Conservation (phyloP, 23 tunicate species). For the Styela clava region DNA sequence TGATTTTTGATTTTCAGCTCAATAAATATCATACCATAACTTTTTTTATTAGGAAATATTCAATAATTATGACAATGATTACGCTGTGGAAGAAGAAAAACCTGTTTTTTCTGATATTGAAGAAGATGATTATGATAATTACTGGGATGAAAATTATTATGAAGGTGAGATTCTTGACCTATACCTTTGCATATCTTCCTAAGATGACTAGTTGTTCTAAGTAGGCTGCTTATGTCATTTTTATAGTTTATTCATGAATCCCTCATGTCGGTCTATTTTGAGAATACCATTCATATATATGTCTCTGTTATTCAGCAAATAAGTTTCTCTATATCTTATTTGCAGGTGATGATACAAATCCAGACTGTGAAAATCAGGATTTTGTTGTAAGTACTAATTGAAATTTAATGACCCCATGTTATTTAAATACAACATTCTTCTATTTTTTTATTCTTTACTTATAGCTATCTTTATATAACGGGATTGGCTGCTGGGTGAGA, state of each 20-base stretch:
- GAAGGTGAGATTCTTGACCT: not conserved
- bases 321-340: too few relatives aligned
- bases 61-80: constrained; percentile 45
- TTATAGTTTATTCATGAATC: too few relatives aligned
- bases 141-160: constrained; percentile 19
- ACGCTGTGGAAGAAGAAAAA: constrained; percentile 46
- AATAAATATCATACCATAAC: not conserved
- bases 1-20: too few relatives aligned
- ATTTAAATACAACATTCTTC: too few relatives aligned
- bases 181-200: not conserved
- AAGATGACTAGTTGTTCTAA: not conserved
- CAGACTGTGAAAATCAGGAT: constrained; percentile 78
- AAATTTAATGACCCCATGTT: too few relatives aligned
- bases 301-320: too few relatives aligned
- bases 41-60: constrained; percentile 55
- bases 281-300: too few relatives aligned
- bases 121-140: constrained; percentile 20
- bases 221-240: too few relatives aligned
- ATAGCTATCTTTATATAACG: too few relatives aligned
- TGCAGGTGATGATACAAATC: constrained; percentile 5
- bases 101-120: constrained; percentile 79
- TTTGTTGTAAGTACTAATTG: constrained; percentile 45
- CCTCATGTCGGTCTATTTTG: too few relatives aligned
- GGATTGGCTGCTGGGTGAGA: too few relatives aligned
- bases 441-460: too few relatives aligned